Base-by-base conservation (phyloP, 2,113 vertebrate species). In the Astur gentilis region DNA sequence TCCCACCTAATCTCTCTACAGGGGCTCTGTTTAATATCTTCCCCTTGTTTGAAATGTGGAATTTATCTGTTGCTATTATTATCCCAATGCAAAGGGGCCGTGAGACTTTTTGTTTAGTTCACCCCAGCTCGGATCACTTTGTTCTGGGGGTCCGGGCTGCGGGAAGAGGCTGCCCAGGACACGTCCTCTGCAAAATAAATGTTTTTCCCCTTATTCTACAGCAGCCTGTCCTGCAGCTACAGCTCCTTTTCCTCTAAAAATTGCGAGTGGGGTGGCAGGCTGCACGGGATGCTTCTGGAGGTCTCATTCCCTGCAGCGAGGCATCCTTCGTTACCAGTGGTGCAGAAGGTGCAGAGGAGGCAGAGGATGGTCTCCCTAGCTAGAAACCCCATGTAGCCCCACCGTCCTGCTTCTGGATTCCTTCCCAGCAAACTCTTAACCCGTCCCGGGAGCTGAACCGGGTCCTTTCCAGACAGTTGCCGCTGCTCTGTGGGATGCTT, bases 41-140 rank as follows among this genome's bases (percentile, higher is more conserved):
- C 55, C 18, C 55, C 64, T 42, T 90, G 86, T 95, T 97, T 97
- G 92, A 96, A 97, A 95, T 47, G 75, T 92, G 83, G 90, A 92
- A 80, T 95, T 92, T 54, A 60, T 96, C 85, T 90, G 64, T 71
- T 90, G 60, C 88, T 97, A 71, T 94, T 95, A 90, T 86, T 93
- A 97, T 88, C 80, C 76, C n/a, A 67, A 25, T 75, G 82, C 62
- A 60, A 23, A 93, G 84, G 45, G 70, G 73, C 91, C 58, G 44
- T 1, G 4, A 86, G 71, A n/a, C 40, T 55, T 42, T 44, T 83
- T 61, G 40, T 85, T 69, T 79, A 47, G 44, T 85, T 90, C 62
- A 91, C 29, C 44, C 64, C 25, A 62, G n/a, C 38, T 15, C 0
- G 0, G 38, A 84, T 93, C 64, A 31, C 73, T 82, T 71, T 62